A percentile compares a stretch with the other conserved stretches of the same genome.
Conservation (phyloP, 92 coral and sea anemone species). For the Paragorgia papillata region DNA sequence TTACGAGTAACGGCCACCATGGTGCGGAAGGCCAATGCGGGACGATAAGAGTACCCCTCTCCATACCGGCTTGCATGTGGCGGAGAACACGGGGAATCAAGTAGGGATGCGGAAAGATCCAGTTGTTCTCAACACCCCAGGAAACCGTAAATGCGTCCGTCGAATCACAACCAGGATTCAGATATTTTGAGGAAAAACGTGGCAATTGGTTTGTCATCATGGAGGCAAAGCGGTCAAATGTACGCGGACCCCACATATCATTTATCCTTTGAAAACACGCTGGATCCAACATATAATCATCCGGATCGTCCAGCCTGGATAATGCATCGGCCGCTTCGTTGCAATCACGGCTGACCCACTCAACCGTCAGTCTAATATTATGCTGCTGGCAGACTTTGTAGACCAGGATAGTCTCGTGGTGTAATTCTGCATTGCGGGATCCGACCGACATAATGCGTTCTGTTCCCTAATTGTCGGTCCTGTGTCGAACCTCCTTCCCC, state of each 20-base stretch:
- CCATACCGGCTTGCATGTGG: slow-evolving; percentile 58
- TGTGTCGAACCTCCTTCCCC: slow-evolving; percentile 36
- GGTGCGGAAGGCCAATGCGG: slow-evolving; percentile 72
- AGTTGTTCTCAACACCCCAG: slow-evolving; percentile 60
- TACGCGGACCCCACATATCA: slow-evolving; percentile 57
- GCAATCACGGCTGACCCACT: slow-evolving; percentile 57
- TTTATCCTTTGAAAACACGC: slow-evolving; percentile 44
- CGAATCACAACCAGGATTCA: too few relatives aligned
- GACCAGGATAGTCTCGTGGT: slow-evolving; percentile 54
- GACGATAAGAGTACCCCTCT: slow-evolving; percentile 62
- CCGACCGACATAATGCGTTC: slow-evolving; percentile 59
- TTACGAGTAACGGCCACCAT: slow-evolving; percentile 73
- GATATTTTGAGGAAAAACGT: too few relatives aligned
- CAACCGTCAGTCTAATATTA: slow-evolving; percentile 55
- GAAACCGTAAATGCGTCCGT: slow-evolving; percentile 61
- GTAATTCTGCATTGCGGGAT: slow-evolving; percentile 56
- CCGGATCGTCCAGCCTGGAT: slow-evolving; percentile 52
- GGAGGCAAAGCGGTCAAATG: slow-evolving; percentile 57
- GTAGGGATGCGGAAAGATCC: slow-evolving; percentile 61
- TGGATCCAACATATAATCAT: slow-evolving; percentile 54
- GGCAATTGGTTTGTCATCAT: slow-evolving; percentile 47
- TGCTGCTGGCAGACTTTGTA: slow-evolving; percentile 57
- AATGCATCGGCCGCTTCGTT: slow-evolving; percentile 49
- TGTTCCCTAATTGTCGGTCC: too few relatives aligned
- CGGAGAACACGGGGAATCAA: slow-evolving; percentile 52